These are phyloP conservation scores for Trinectes maculatus DNA, from an alignment of 2,113 vertebrate species.

Conservation along the genomic window DNA sequence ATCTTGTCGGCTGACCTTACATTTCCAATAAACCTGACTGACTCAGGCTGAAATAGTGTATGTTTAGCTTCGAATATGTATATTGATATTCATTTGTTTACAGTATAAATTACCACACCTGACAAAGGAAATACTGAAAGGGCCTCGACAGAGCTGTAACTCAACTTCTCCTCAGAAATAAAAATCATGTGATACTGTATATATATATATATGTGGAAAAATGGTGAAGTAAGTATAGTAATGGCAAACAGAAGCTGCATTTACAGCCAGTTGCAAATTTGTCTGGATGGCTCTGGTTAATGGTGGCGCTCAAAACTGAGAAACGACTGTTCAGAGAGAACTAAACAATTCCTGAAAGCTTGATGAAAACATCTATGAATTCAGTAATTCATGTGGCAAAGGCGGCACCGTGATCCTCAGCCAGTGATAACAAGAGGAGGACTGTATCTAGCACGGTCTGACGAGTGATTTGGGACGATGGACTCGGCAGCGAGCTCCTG, in stretches of 20 bases:
- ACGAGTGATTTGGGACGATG: slow-evolving; percentile 49
- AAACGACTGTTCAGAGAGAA: background rate
- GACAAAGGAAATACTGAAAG: background rate
- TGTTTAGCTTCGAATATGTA: too few relatives aligned
- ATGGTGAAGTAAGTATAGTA: background rate
- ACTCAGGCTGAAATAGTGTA: too few relatives aligned
- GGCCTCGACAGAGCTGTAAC: background rate
- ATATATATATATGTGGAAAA: background rate
- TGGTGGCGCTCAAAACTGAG: background rate
- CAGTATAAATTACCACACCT: too few relatives aligned
- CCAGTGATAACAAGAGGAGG: slow-evolving; percentile 2
- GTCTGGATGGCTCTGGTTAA: background rate
- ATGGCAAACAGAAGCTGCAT: background rate
- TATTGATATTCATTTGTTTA: too few relatives aligned
- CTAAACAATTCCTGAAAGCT: background rate
- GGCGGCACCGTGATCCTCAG: too few relatives aligned
- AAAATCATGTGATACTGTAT: background rate
- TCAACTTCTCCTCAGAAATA: slow-evolving; percentile 3
- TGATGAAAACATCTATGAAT: slow-evolving; percentile 19
- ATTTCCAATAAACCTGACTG: too few relatives aligned
- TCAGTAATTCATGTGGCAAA: background rate
- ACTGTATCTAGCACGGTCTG: slow-evolving; percentile 26
- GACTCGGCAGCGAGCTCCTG: slow-evolving; percentile 25
- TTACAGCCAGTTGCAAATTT: slow-evolving; percentile 1
- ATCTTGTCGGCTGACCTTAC: too few relatives aligned